These are phyloP conservation scores for Catamblyrhynchus diadema DNA, from an alignment of 2,797 vertebrate genomes.

Conservation along the genomic window DNA sequence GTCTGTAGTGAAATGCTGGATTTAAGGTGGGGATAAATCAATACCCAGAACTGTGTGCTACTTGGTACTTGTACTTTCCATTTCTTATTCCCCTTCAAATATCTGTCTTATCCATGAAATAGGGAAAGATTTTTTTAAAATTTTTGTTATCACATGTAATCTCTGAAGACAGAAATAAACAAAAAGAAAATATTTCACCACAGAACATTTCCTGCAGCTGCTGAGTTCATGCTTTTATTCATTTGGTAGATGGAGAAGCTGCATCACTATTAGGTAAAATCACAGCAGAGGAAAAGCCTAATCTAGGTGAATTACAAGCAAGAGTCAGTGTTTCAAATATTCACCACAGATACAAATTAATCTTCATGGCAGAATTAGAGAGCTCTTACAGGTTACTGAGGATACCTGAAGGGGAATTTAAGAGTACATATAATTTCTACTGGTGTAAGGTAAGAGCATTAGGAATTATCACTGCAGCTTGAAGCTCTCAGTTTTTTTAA, in stretches of 20 bases:
- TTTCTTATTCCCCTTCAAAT: not conserved
- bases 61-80: not conserved
- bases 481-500: not conserved
- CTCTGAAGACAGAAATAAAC: not conserved
- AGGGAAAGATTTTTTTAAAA: rapidly evolving
- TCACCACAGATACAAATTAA: not conserved
- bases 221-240: not conserved
- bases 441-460: not conserved
- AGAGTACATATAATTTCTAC: not conserved
- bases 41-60: not conserved
- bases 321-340: not conserved
- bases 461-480: not conserved
- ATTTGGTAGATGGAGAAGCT: not conserved
- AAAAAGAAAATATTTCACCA: not conserved
- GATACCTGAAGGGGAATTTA: not conserved
- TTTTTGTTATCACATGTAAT: not conserved
- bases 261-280: not conserved
- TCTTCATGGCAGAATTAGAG: not conserved
- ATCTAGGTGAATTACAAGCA: not conserved
- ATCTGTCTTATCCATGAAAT: not conserved
- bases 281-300: not conserved
- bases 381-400: not conserved
- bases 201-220: not conserved
- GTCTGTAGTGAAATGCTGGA: not conserved
- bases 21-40: not conserved